Evolutionary conservation across 1,140 invertebrate species (phyloP), one percentile per base, ranked within the genome.

Genomic region (Drosophila bifasciata): DNA sequence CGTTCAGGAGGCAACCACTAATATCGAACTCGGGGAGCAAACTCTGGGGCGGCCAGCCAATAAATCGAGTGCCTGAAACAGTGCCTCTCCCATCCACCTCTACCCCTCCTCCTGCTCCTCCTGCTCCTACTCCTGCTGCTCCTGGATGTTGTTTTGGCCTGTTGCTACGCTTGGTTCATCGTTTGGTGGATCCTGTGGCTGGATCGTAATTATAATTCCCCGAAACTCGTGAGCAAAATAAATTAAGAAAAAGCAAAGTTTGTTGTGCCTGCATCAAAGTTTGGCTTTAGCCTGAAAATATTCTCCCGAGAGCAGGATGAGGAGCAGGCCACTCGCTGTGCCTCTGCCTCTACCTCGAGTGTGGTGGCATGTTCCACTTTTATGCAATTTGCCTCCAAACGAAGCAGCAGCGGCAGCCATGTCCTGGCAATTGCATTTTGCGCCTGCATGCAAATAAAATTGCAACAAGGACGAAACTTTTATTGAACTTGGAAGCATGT

Each of bases 171-270:
- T 48, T 13, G 44, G 11, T 23, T 21, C 19, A n/a, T 48, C 66
- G 63, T 28, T 36, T 39, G 64, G 64, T 67, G 64, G 40, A 32
- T 13, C n/a, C n/a, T 70, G 36, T 49, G 59, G 62, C 59, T 70
- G 59, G 43, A 23, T 57, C 40, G 81, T 86, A 86, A 86, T 86
- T 86, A 88, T 88, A 88, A 71, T 81, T 78, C 61, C 49, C 67
- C 71, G 60, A 80, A 36, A 74, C 77, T 85, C 77, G 77, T 86
- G 81, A 62, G 46, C 67, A 89, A 89, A 89, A 90, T 90, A 90
- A 85, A 88, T 90, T 84, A 90, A 90, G 88, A 90, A 90, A 90
- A 78, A 74, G 83, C 44, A 68, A 79, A 89, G 89, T 67, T 90
- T n/a, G n/a, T 90, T 72, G 28, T n/a, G 19, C 17, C 19, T 62